Evolutionary conservation across 1,140 invertebrate genomes (phyloP), one percentile per base, ranked within the genome.

Genomic region (Drosophila fuyamai): DNA sequence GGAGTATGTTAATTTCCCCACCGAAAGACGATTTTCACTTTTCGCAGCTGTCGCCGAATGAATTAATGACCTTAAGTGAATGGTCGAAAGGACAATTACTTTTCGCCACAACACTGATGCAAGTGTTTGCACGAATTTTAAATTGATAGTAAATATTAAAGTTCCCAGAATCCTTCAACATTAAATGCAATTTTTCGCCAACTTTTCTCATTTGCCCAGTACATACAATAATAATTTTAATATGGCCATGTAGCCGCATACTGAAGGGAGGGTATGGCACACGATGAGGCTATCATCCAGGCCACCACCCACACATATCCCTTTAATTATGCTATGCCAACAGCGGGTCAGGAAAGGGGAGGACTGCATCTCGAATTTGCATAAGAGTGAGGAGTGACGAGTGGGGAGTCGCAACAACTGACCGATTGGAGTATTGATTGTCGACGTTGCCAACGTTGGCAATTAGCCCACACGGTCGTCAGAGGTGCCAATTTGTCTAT

Each of bases 181-280:
- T 83, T 60, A 83, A 83, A 84, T 79, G 65, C 57, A 79, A 79
- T 71, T 81, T 81, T 67, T 50, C 46, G 55, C 48, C 60, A 85
- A 85, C 82, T 85, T 86, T 85, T 81, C 70, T 85, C 78, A 85
- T 85, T 85, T 78, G 59, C 55, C 43, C 32, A 40, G 43, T 63
- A 62, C 66, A 79, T 59, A 67, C 79, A 79, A 57, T 79, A 82
- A 79, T 82, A 79, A 86, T 82, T 85, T 82, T 76, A 86, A 88
- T 82, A 88, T 79, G 76, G 63, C 65, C 82, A 68, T 79, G 79
- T 76, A 74, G 59, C 50, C 51, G 44, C 44, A 12, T 12, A 5
- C 48, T 13, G 14, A 35, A n/a, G 14, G 10, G 40, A 67, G 53
- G 56, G 60, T 63, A 50, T 60, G 74, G 72, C 50, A 60, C 60